phyloP scores from a whole-genome alignment of 37 sponge, comb jelly and placozoan species.

The Lycopodina hypogea region DNA sequence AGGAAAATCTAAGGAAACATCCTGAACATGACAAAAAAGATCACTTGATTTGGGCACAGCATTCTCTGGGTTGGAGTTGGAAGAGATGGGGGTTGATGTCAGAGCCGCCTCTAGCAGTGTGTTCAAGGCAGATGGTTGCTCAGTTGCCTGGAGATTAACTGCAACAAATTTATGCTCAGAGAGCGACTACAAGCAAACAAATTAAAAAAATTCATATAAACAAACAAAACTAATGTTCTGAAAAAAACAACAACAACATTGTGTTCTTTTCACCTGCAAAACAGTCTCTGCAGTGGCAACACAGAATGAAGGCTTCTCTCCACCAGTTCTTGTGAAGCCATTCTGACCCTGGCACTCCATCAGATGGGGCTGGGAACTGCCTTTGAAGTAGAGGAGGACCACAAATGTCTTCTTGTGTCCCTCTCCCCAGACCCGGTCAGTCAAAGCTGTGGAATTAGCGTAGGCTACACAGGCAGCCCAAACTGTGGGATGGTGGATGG shows the following conservation, averaged over 20 bases:
- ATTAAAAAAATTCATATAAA: not conserved
- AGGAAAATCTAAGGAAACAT: conserved; percentile 12
- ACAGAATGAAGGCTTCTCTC: not conserved
- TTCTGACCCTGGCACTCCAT: not conserved
- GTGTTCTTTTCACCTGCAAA: not conserved
- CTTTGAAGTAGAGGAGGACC: conserved; percentile 16
- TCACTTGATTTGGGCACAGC: not conserved
- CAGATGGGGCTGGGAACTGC: conserved; percentile 4
- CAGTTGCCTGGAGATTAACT: conserved; percentile 16
- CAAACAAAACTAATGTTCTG: too few species aligned
- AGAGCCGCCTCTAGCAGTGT: conserved; percentile 27
- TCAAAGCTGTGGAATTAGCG: conserved; percentile 7
- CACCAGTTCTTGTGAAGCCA: not conserved
- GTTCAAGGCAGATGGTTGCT: conserved; percentile 19
- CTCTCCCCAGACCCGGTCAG: conserved; percentile 52
- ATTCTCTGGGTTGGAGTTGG: too few species aligned
- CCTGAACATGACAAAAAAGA: not conserved
- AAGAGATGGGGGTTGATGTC: not conserved
- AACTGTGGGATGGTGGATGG: conserved; percentile 59
- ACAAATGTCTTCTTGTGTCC: conserved; percentile 11
- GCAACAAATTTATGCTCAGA: not conserved
- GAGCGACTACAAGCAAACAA: not conserved
- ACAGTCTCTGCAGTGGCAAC: conserved; percentile 5
- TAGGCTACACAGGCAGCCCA: conserved; percentile 73
- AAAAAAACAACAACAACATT: not conserved